phyloP scores from a whole-genome alignment of 2,888 invertebrate species.

The Heliothis peltigera region DNA sequence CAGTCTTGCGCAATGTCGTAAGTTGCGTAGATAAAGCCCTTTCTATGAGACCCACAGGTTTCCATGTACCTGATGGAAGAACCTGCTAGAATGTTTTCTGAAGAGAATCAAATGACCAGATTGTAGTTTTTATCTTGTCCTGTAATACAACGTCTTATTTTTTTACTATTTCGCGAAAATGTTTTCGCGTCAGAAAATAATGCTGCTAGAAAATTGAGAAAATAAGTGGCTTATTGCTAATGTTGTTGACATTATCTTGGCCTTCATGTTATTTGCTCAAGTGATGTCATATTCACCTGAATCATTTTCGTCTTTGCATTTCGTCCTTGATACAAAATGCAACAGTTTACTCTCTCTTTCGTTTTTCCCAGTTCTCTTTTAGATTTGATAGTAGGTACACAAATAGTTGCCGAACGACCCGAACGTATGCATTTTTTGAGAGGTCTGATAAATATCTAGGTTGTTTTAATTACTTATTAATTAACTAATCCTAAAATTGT shows the following conservation, averaged over 20 bases:
- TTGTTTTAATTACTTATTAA: neutral
- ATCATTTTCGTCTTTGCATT: slow-evolving; percentile 17
- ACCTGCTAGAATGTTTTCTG: neutral
- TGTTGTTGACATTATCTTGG: neutral
- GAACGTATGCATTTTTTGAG: neutral
- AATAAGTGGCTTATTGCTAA: slow-evolving; percentile 4
- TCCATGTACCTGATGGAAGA: neutral
- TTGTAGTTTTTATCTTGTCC: too few species aligned
- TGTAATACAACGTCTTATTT: too few species aligned
- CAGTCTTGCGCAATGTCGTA: slow-evolving; percentile 36
- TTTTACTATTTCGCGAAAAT: neutral
- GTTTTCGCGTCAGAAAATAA: neutral
- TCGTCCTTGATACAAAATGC: slow-evolving; percentile 13
- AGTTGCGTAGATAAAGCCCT: slow-evolving; percentile 31
- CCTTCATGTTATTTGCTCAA: slow-evolving; percentile 15
- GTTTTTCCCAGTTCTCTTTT: too few species aligned
- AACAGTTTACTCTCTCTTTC: slow-evolving; percentile 16
- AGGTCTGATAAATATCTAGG: neutral
- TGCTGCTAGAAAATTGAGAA: neutral
- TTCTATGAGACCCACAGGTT: slow-evolving; percentile 13
- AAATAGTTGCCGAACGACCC: neutral
- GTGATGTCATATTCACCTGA: slow-evolving; percentile 22
- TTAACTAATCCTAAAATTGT: neutral
- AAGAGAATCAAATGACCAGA: too few species aligned
- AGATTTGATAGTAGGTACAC: slow-evolving; percentile 7